These are phyloP conservation scores for Podarcis raffonei DNA, from an alignment of 2,113 vertebrate genomes.

Conservation along the genomic window DNA sequence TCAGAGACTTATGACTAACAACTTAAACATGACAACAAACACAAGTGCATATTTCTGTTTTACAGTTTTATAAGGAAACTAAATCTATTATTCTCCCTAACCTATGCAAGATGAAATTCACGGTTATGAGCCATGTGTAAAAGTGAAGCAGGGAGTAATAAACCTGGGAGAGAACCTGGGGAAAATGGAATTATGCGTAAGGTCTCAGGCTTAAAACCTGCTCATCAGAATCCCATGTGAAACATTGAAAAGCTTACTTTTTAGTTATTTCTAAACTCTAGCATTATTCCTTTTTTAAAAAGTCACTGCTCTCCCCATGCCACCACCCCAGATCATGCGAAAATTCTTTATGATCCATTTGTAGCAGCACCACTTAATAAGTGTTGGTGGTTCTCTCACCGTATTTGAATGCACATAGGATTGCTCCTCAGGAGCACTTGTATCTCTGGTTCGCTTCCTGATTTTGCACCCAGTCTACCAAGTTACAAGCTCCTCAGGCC, in stretches of 20 bases:
- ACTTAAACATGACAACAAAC: conserved; percentile 43
- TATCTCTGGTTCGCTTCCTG: not conserved
- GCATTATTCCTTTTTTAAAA: not conserved
- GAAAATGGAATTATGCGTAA: conserved; percentile 6
- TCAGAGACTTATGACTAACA: conserved; percentile 47
- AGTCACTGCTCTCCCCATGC: not conserved
- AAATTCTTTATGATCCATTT: not conserved
- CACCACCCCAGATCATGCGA: not conserved
- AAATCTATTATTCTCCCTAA: conserved; percentile 50
- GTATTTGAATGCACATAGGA: not conserved
- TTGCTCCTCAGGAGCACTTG: not conserved
- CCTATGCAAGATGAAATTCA: conserved; percentile 44
- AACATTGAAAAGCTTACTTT: conserved; percentile 1
- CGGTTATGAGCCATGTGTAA: conserved; percentile 42
- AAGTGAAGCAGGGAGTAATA: conserved; percentile 24
- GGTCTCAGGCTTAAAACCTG: conserved; percentile 22
- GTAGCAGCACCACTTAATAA: not conserved
- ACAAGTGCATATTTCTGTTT: conserved; percentile 48
- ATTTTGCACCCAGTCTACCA: not conserved
- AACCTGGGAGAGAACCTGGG: not conserved
- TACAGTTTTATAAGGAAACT: conserved; percentile 49
- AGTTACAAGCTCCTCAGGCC: not conserved
- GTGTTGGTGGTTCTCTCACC: not conserved
- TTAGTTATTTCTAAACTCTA: not conserved
- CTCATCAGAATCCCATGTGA: conserved; percentile 11